These are phyloP conservation scores for Phaethon lepturus DNA, from an alignment of 2,113 vertebrate genomes.

Conservation along the genomic window DNA sequence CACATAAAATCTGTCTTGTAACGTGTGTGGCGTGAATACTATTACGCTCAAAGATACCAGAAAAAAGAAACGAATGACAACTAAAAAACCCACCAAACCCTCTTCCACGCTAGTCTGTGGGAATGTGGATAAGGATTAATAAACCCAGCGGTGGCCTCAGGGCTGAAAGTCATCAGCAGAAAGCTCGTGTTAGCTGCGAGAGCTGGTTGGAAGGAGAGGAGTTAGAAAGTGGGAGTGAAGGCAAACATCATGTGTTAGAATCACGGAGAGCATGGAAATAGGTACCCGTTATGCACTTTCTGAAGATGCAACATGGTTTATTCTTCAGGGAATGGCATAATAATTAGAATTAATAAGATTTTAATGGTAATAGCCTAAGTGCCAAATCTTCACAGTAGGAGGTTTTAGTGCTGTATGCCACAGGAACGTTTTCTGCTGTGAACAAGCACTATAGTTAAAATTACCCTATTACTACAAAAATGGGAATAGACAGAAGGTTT, in stretches of 20 bases:
- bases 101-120: background rate
- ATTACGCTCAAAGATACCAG: too few species aligned
- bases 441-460: slow-evolving; percentile 22
- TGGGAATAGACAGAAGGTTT: slow-evolving; percentile 18
- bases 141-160: background rate
- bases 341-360: slow-evolving; percentile 67
- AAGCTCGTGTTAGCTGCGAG: background rate
- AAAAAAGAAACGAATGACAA: too few species aligned
- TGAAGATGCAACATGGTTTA: slow-evolving; percentile 41
- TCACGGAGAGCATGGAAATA: background rate
- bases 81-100: background rate
- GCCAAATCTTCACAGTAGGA: slow-evolving; percentile 56
- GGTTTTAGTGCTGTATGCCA: slow-evolving; percentile 46
- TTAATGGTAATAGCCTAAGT: slow-evolving; percentile 64
- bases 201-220: background rate
- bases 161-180: background rate
- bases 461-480: slow-evolving; percentile 28
- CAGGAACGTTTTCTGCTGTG: slow-evolving; percentile 47
- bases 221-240: background rate
- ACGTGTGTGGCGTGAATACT: too few species aligned
- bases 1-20: background rate
- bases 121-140: background rate
- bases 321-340: slow-evolving; percentile 58
- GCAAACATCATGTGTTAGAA: background rate
- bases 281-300: background rate